phyloP scores from a whole-genome alignment of 2,113 vertebrate genomes.

The Redunca redunca region DNA sequence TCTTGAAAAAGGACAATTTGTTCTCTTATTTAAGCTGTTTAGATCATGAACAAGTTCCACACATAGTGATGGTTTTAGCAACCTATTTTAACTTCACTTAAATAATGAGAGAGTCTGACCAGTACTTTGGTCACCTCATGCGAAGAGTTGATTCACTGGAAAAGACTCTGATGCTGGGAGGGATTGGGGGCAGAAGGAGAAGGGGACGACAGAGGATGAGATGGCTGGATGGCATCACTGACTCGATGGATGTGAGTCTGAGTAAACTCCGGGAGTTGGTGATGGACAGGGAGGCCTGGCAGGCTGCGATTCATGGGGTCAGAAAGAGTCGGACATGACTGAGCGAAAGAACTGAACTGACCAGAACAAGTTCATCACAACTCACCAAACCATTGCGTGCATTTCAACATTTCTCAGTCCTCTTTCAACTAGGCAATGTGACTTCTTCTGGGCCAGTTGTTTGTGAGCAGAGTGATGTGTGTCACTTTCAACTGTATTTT shows the following conservation, averaged over 20 bases:
- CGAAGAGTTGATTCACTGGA: too few species aligned
- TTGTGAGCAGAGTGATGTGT: background rate
- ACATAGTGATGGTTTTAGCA: background rate
- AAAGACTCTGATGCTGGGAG: too few species aligned
- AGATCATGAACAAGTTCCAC: background rate
- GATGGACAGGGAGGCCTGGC: too few species aligned
- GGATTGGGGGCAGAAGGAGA: too few species aligned
- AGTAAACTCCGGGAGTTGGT: too few species aligned
- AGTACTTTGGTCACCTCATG: background rate
- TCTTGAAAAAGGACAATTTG: background rate
- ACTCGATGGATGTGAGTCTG: too few species aligned
- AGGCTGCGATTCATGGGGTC: fast-evolving
- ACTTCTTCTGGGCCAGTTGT: background rate
- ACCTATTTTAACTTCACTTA: background rate
- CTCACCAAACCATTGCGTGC: background rate
- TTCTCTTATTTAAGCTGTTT: background rate
- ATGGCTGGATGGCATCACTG: too few species aligned
- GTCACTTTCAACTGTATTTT: background rate
- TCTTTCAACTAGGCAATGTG: background rate
- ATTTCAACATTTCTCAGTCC: background rate
- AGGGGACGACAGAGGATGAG: too few species aligned
- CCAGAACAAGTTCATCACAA: background rate
- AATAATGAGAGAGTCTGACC: background rate
- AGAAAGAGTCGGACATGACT: too few species aligned
- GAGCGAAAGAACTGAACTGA: background rate